Evolutionary conservation across 2,113 vertebrate genomes (phyloP), one percentile per base, ranked within the genome.

Genomic region (Campylomormyrus tamandua): DNA sequence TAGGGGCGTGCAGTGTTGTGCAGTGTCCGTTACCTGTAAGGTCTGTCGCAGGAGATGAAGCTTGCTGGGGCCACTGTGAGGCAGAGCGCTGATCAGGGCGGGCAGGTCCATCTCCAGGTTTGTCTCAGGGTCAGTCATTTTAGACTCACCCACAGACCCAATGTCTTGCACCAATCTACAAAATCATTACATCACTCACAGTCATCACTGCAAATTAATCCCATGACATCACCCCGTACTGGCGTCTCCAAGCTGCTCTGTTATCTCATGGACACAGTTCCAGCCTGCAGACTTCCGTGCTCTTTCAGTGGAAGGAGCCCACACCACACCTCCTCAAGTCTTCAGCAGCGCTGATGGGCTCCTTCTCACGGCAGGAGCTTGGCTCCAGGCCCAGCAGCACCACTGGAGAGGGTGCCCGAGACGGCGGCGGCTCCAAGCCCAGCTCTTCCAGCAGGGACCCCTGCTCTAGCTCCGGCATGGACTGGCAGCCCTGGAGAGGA

Each of bases 101-200:
- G 91, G 90, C 77, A 92, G 87, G 39, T 92, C 92, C 66, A 89
- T 52, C 86, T 91, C 92, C 66, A 92, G 87, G 39, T 92, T 91
- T 77, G 87, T 52, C 86, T 91, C 92, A 77, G 88, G 84, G 46
- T 91, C 90, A 84, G 8, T 53, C 7, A 10, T 56, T 39, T 52
- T 39, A 13, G 58, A 17, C n/a, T 83, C 66, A 10, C 89, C 85
- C 27, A 90, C 66, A 27, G 27, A 17, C 39, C 66, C 50, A 2
- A 27, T 86, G 21, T 93, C 90, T 74, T 90, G 70, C 58, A 92
- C 70, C 83, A 93, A 66, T 45, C 93, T 93, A 15, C 11, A 89
- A 17, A 88, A 31, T 56, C 10, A 90, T 31, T 49, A 31, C 39
- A 42, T 89, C 42, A 83, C 45, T 80, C 42, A 66, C 17, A 24